phyloP scores from a whole-genome alignment of 2,113 vertebrate genomes.

The Odontophorus gujanensis region DNA sequence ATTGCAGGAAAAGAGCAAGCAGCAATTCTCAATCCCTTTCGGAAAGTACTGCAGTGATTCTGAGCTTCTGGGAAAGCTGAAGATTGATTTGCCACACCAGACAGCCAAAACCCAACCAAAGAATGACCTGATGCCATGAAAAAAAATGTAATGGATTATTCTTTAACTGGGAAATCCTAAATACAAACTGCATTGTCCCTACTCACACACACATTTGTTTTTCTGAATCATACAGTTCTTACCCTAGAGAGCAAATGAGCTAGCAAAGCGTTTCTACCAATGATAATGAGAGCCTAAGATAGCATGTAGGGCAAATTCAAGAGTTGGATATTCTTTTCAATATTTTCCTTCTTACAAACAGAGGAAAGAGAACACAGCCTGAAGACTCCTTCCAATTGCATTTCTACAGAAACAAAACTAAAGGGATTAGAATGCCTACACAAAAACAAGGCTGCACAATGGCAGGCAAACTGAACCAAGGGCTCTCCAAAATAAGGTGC shows the following conservation, averaged over 20 bases:
- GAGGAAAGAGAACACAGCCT: not conserved
- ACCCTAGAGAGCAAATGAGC: not conserved
- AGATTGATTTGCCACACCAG: not conserved
- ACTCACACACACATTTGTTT: rapidly evolving
- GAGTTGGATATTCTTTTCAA: not conserved
- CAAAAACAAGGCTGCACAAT: not conserved
- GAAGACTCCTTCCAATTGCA: not conserved
- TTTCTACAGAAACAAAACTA: not conserved
- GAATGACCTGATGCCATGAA: rapidly evolving
- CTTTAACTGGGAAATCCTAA: not conserved
- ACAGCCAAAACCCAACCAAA: not conserved
- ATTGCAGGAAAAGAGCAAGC: not conserved
- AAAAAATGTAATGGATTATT: not conserved
- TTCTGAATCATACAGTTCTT: not conserved
- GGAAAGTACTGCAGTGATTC: not conserved
- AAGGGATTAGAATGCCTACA: not conserved
- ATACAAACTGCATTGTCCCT: not conserved
- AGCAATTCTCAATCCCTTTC: not conserved
- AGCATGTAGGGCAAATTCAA: not conserved
- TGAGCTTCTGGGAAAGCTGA: not conserved
- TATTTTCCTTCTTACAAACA: not conserved
- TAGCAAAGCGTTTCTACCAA: not conserved
- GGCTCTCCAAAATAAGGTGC: not conserved
- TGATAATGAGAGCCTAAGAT: too few relatives aligned
- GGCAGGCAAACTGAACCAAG: not conserved